Percentiles rank a stretch among this genome's conserved stretches.
Conservation (phyloP, 2,113 vertebrate genomes). For the Pandion haliaetus region DNA sequence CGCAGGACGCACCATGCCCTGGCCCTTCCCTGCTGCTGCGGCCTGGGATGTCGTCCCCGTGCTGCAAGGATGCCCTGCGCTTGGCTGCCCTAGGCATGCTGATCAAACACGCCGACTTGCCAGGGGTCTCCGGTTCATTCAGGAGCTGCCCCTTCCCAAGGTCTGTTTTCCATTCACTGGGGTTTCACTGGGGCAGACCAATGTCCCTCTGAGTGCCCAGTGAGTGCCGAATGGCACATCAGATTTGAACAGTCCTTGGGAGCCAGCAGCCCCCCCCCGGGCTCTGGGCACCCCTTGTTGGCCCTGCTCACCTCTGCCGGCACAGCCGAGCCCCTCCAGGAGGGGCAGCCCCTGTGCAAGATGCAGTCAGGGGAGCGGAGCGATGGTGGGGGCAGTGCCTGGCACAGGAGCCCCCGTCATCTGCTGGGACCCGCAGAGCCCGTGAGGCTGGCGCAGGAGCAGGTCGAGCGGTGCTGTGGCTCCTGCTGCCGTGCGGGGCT, state of each 20-base stretch:
- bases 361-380: fast-evolving
- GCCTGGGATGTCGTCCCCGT: neutral
- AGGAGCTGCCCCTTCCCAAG: neutral
- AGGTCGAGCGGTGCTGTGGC: fast-evolving
- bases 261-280: neutral
- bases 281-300: fast-evolving
- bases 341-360: neutral
- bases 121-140: fast-evolving
- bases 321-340: fast-evolving
- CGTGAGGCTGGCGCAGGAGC: neutral
- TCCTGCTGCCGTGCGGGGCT: neutral
- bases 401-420: fast-evolving
- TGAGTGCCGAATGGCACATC: neutral
- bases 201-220: neutral
- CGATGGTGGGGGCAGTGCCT: neutral
- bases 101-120: fast-evolving
- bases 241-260: neutral
- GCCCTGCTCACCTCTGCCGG: neutral
- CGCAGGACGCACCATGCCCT: fast-evolving
- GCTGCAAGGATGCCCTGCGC: fast-evolving
- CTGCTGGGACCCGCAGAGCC: neutral
- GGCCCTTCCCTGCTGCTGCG: neutral
- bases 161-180: fast-evolving
- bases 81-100: neutral
- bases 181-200: neutral